Conservation (phyloP, 1,140 invertebrate genomes). For the Trichomalopsis sarcophagae region DNA sequence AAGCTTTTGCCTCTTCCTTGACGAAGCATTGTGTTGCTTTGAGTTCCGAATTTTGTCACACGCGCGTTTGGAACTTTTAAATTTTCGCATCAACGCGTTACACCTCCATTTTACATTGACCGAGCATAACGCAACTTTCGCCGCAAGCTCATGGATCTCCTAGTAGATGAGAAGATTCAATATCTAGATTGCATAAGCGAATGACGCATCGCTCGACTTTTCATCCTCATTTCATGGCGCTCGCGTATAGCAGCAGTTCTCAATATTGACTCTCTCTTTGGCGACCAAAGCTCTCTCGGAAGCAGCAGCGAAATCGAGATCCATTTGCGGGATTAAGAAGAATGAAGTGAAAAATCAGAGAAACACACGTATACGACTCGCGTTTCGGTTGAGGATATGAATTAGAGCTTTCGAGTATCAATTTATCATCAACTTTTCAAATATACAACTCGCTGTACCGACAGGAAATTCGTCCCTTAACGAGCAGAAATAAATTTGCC, state of each 20-base stretch:
- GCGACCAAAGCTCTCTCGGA: slow-evolving; percentile 55
- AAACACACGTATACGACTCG: slow-evolving; percentile 51
- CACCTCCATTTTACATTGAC: too few species aligned
- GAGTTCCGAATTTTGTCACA: too few species aligned
- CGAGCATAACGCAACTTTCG: neutral
- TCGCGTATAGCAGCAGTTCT: slow-evolving; percentile 55
- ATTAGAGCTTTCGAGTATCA: neutral
- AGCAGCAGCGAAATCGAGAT: slow-evolving; percentile 51
- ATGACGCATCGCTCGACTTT: neutral
- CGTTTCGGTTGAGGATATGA: slow-evolving; percentile 53
- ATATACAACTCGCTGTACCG: neutral
- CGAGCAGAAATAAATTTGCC: slow-evolving; percentile 16
- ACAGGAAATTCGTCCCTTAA: neutral
- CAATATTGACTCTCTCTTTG: slow-evolving; percentile 59
- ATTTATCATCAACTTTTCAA: neutral
- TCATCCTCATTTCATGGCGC: slow-evolving; percentile 54
- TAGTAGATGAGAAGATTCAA: slow-evolving; percentile 58
- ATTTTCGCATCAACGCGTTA: too few species aligned
- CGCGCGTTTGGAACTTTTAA: too few species aligned
- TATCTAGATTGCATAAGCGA: slow-evolving; percentile 61
- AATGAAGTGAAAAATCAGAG: slow-evolving; percentile 56
- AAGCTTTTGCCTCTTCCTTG: neutral
- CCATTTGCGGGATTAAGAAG: slow-evolving; percentile 61
- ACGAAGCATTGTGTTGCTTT: neutral
- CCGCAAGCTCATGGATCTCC: neutral